phyloP scores from a whole-genome alignment of 2,797 vertebrate species.

The Cercopithecus diana region DNA sequence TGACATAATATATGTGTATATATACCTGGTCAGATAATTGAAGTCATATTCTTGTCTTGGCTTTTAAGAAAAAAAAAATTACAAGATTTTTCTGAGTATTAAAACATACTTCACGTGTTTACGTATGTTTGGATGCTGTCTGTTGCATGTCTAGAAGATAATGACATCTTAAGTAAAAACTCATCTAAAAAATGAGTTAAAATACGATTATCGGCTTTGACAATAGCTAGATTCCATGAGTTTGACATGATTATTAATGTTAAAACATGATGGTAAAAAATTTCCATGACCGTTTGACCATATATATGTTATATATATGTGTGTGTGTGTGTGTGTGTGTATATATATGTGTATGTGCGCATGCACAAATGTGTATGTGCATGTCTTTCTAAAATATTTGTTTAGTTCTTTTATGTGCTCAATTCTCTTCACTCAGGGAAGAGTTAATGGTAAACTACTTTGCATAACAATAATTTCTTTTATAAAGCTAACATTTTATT shows the following conservation, averaged over 20 bases:
- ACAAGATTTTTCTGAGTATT: not conserved
- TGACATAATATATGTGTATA: not conserved
- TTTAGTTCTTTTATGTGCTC: not conserved
- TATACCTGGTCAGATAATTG: not conserved
- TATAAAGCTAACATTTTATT: conserved; percentile 2
- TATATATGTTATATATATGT: not conserved
- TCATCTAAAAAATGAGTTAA: not conserved
- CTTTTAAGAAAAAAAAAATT: conserved; percentile 3
- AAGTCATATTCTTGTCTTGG: not conserved
- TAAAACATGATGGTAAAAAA: not conserved
- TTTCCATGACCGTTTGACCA: not conserved
- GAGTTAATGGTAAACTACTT: not conserved
- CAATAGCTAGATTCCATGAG: not conserved
- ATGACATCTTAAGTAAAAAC: not conserved
- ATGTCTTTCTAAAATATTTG: conserved; percentile 11
- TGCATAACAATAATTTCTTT: conserved; percentile 13
- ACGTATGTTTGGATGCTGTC: not conserved
- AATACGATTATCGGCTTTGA: not conserved
- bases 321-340: too few species aligned
- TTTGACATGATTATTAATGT: not conserved
- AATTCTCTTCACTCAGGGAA: not conserved
- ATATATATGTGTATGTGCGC: not conserved
- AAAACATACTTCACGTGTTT: not conserved
- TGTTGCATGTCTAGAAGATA: not conserved
- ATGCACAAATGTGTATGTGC: not conserved